These are phyloP conservation scores for Furcifer pardalis DNA, from an alignment of 2,797 vertebrate genomes.

Conservation along the genomic window DNA sequence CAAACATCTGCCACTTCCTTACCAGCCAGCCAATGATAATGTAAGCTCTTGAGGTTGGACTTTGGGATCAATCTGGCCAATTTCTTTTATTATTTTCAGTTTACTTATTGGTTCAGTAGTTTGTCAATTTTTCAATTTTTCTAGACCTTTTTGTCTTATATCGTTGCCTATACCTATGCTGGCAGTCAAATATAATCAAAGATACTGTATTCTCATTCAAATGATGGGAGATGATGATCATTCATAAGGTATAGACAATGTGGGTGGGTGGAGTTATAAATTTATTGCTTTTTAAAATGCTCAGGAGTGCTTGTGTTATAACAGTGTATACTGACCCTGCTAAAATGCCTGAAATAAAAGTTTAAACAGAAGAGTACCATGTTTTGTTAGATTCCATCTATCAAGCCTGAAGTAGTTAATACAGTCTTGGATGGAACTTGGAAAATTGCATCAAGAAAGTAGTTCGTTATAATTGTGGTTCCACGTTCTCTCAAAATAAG, in stretches of 20 bases:
- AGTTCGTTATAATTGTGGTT: no score
- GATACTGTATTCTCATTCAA: constrained; percentile 28
- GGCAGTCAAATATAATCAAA: constrained; percentile 35
- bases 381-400: background rate
- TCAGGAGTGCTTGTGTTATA: background rate
- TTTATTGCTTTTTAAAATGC: constrained; percentile 10
- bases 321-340: background rate
- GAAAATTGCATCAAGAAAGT: no score
- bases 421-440: no score
- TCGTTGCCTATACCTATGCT: background rate
- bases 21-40: no score
- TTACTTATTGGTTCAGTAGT: constrained; percentile 20
- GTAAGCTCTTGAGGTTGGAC: no score
- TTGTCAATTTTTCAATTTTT: background rate
- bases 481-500: no score
- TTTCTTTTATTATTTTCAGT: background rate
- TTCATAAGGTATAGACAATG: constrained; percentile 1
- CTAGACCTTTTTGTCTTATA: background rate
- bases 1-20: no score
- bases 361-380: background rate
- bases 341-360: constrained; percentile 8
- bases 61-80: no score
- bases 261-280: constrained; percentile 11
- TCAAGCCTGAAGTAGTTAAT: no score
- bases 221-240: background rate